Evolutionary conservation across 1,140 invertebrate species (phyloP), one percentile per base, ranked within the genome.

Genomic region (Cyrtorhinus lividipennis): DNA sequence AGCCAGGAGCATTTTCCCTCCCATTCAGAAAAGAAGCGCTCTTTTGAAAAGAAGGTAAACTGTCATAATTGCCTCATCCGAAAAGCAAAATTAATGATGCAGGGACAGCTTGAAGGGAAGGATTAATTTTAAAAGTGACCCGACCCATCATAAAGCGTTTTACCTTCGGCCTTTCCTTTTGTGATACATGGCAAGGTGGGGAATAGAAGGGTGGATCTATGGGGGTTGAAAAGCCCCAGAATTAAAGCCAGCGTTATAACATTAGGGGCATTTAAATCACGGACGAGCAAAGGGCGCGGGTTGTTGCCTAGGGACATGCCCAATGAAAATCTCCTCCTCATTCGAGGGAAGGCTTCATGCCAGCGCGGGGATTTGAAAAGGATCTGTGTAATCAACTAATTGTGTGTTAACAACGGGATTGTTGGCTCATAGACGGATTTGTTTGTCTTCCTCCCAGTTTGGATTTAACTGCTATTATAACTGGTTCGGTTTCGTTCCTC

Each of bases 351-450:
- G n/a, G n/a, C n/a, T n/a, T n/a, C n/a, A n/a, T n/a, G n/a, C n/a
- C n/a, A n/a, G n/a, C n/a, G n/a, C n/a, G n/a, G 5, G 30, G 30
- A 8, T 15, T 15, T 38, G 30, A 62, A 56, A 48, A 25, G 48
- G 48, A 56, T 56, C 25, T 62, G 62, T 62, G 62, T 62, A 62
- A 62, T 62, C 62, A 62, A 62, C 62, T 62, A 62, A 62, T 62
- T 62, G 62, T 56, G 62, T 62, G 53, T 53, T 56, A 23, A 24
- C 24, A 57, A 24, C 18, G 56, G 23, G 24, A 56, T 38, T 38
- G 30, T 38, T 38, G 30, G 30, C 30, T 38, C 30, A 38, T 38
- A 38, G 30, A 8, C 30, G 30, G 30, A 38, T 38, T 38, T 38
- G 30, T 38, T 38, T 38, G 30, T 8, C 30, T 38, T 38, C 15